A percentile compares a stretch with the other conserved stretches of the same genome.
phyloP scores from a whole-genome alignment of 1,140 invertebrate genomes.

The Listronotus oregonensis region DNA sequence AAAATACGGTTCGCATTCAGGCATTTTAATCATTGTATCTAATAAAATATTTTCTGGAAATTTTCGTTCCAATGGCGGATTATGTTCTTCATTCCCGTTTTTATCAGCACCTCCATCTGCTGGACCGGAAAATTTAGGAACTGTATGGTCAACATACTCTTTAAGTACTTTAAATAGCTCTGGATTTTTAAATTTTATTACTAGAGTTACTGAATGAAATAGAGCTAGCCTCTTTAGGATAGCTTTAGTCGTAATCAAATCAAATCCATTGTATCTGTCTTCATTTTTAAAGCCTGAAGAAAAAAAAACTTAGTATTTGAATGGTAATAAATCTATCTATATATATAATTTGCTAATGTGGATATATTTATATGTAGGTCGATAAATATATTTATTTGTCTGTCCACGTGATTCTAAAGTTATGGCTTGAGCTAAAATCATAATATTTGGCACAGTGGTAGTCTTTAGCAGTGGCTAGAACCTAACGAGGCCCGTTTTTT shows the following conservation, averaged over 20 bases:
- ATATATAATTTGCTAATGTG: too few relatives aligned
- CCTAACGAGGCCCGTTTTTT: too few relatives aligned
- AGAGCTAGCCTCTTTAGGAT: slow-evolving; percentile 51
- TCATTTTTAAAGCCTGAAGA: slow-evolving; percentile 47
- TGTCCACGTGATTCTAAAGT: too few relatives aligned
- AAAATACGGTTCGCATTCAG: slow-evolving; percentile 11
- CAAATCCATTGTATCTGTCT: slow-evolving; percentile 49
- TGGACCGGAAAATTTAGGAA: not conserved
- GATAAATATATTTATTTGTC: too few relatives aligned
- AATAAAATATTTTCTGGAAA: slow-evolving; percentile 32
- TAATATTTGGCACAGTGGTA: too few relatives aligned
- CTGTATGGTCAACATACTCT: slow-evolving; percentile 39
- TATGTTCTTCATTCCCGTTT: too few relatives aligned
- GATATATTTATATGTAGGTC: too few relatives aligned
- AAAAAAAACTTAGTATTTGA: not conserved
- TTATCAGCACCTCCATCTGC: too few relatives aligned
- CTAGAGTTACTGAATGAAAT: slow-evolving; percentile 56
- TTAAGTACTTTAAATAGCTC: slow-evolving; percentile 53
- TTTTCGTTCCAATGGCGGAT: slow-evolving; percentile 20
- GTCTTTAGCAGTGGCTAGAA: too few relatives aligned
- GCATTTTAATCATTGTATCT: slow-evolving; percentile 34
- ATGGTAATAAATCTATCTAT: too few relatives aligned
- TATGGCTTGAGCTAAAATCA: too few relatives aligned
- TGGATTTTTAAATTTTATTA: slow-evolving; percentile 52
- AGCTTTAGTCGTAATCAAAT: slow-evolving; percentile 50